Evolutionary conservation across 2,113 vertebrate species (phyloP).

Genomic region (Menura novaehollandiae): DNA sequence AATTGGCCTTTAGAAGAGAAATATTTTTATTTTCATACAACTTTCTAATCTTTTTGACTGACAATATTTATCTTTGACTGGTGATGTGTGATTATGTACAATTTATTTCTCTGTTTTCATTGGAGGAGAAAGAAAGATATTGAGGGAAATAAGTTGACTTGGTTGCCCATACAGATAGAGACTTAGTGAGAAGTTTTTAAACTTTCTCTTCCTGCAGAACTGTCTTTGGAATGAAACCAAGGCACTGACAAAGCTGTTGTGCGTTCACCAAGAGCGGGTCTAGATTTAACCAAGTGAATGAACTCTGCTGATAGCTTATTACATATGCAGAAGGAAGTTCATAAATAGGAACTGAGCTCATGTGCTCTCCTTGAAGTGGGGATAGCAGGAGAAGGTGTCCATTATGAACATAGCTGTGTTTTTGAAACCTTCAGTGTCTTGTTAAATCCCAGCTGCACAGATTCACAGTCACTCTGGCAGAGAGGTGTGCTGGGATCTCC

Average conservation of each 20-base stretch:
- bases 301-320: not conserved
- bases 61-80: not conserved
- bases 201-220: not conserved
- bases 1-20: not conserved
- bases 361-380: not conserved
- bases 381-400: not conserved
- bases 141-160: not conserved
- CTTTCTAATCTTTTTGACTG: not conserved
- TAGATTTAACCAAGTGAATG: not conserved
- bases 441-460: not conserved
- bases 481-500: not conserved
- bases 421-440: not conserved
- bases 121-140: not conserved
- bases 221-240: not conserved
- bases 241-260: not conserved
- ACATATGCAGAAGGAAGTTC: not conserved
- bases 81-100: not conserved
- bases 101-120: not conserved
- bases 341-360: not conserved
- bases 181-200: not conserved
- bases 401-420: not conserved
- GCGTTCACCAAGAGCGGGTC: accelerated
- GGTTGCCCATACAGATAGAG: not conserved
- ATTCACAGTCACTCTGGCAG: not conserved
- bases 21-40: not conserved